Conservation (phyloP, 2,113 vertebrate species). For the Polypterus senegalus region DNA sequence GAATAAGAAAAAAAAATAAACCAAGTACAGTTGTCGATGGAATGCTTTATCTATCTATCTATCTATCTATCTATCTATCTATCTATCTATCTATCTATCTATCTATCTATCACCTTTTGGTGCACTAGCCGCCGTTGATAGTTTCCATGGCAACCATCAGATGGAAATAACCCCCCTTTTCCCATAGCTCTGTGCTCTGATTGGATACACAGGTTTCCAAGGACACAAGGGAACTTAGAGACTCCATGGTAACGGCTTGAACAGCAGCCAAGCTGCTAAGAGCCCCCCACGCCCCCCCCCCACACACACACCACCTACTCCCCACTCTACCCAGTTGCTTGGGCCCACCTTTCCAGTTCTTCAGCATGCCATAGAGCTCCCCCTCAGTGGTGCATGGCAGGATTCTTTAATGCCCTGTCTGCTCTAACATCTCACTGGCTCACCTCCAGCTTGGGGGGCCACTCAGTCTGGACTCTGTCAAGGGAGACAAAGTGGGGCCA, state of each 20-base stretch:
- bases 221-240: constrained; percentile 61
- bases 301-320: not conserved
- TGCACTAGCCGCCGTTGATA: constrained; percentile 24
- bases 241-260: constrained; percentile 60
- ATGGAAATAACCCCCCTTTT: constrained; percentile 33
- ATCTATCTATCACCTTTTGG: constrained; percentile 14
- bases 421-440: too few species aligned
- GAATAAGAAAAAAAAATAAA: too few species aligned
- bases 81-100: constrained; percentile 31
- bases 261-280: constrained; percentile 33
- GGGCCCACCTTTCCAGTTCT: too few species aligned
- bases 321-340: too few species aligned
- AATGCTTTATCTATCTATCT: too few species aligned
- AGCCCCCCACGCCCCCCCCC: constrained; percentile 1
- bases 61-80: constrained; percentile 20
- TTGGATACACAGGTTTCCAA: constrained; percentile 63
- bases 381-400: too few species aligned
- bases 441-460: too few species aligned
- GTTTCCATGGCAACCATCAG: constrained; percentile 43
- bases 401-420: too few species aligned
- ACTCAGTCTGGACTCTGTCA: too few species aligned
- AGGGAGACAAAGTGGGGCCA: too few species aligned
- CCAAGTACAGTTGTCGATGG: too few species aligned
- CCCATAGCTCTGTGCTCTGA: constrained; percentile 29
- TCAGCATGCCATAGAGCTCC: too few species aligned